Evolutionary conservation across 2,113 vertebrate species (phyloP).

Genomic region (Ceyx margarethae): DNA sequence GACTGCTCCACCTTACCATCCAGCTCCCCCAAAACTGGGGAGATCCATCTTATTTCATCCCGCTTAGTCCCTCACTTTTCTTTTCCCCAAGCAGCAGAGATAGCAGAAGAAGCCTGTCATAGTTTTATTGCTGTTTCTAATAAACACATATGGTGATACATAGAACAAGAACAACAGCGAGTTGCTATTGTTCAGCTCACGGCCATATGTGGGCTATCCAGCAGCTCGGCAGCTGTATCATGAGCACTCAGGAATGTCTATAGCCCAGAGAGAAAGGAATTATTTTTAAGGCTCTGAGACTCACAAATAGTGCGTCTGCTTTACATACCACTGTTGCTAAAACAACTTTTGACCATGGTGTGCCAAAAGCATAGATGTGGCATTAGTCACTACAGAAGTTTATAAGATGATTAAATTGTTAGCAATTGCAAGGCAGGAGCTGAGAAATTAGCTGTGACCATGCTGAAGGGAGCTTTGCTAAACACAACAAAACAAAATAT

Average conservation of each 20-base stretch:
- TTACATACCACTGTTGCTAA: slow-evolving; percentile 7
- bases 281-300: slow-evolving; percentile 17
- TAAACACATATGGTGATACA: slow-evolving; percentile 55
- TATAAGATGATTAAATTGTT: slow-evolving; percentile 56
- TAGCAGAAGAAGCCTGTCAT: slow-evolving; percentile 55
- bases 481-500: not conserved
- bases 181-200: slow-evolving; percentile 44
- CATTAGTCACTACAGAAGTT: slow-evolving; percentile 47
- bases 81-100: slow-evolving; percentile 26
- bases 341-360: not conserved
- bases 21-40: not conserved
- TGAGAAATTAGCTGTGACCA: slow-evolving; percentile 19
- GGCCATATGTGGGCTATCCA: slow-evolving; percentile 46
- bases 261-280: slow-evolving; percentile 50
- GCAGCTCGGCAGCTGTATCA: slow-evolving; percentile 23
- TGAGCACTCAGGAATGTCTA: slow-evolving; percentile 34
- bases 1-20: not conserved
- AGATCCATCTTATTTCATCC: not conserved
- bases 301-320: slow-evolving; percentile 23
- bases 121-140: slow-evolving; percentile 66
- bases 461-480: slow-evolving; percentile 19
- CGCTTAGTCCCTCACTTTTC: not conserved
- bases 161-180: slow-evolving; percentile 37
- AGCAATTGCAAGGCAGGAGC: not conserved
- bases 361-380: slow-evolving; percentile 1